A percentile compares a stretch with the other conserved stretches of the same genome.
Evolutionary conservation across 2,888 invertebrate genomes (phyloP).

Genomic region (Eupithecia centaureata): DNA sequence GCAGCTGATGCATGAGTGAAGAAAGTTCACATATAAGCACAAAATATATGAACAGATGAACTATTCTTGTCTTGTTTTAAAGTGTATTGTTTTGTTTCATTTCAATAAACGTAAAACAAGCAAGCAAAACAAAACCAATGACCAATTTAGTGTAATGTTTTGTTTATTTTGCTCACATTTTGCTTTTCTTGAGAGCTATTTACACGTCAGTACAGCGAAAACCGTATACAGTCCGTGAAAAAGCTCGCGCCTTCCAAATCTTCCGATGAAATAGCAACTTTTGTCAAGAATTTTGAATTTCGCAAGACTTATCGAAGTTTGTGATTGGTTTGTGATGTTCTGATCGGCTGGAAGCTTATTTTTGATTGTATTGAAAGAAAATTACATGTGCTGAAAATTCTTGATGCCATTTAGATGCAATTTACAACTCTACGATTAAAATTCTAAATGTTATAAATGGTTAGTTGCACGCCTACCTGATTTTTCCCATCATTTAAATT

Average conservation of each 20-base stretch:
- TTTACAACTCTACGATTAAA: background rate
- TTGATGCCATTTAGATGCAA: background rate
- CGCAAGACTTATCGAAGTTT: background rate
- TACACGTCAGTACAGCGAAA: background rate
- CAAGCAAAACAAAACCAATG: background rate
- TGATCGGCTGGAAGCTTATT: background rate
- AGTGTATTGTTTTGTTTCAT: background rate
- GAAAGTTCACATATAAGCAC: background rate
- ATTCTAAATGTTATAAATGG: background rate
- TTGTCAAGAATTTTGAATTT: background rate
- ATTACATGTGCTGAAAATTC: background rate
- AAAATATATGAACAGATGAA: background rate
- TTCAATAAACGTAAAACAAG: background rate
- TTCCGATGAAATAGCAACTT: background rate
- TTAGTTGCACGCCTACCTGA: background rate
- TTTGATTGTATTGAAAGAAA: background rate
- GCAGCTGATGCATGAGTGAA: background rate
- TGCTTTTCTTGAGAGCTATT: background rate
- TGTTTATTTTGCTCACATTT: constrained; percentile 1
- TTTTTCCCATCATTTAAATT: background rate
- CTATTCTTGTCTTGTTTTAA: background rate
- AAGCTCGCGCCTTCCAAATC: background rate
- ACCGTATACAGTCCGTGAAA: no score
- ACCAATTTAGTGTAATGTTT: no score
- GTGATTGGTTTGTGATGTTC: background rate